Conservation (phyloP, 92 coral and sea anemone species). For the Paragorgia papillata region DNA sequence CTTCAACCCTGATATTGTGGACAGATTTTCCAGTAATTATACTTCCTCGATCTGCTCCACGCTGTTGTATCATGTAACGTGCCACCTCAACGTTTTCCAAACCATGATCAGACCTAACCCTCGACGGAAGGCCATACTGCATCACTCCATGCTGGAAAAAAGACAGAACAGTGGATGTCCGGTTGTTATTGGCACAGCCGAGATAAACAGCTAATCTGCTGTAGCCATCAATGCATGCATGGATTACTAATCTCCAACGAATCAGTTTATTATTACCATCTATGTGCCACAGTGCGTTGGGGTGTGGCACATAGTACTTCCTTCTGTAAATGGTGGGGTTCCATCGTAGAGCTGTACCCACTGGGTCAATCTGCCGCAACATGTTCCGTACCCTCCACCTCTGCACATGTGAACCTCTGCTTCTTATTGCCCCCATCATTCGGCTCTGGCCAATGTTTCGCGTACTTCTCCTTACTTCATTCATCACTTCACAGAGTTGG, state of each 20-base stretch:
- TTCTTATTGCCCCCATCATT: slow-evolving; percentile 21
- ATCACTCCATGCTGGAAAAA: neutral
- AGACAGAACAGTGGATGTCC: slow-evolving; percentile 1
- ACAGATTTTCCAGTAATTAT: slow-evolving; percentile 26
- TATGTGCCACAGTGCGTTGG: slow-evolving; percentile 57
- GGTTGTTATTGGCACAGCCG: slow-evolving; percentile 23
- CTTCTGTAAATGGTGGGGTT: slow-evolving; percentile 14
- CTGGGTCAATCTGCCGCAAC: slow-evolving; percentile 19
- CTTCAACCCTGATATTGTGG: slow-evolving; percentile 16
- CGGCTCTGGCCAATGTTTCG: slow-evolving; percentile 22
- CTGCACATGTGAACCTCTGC: neutral
- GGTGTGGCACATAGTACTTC: slow-evolving; percentile 40
- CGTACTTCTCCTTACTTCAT: neutral
- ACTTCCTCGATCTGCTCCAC: slow-evolving; percentile 19
- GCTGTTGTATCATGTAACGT: slow-evolving; percentile 4
- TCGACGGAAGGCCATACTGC: slow-evolving; percentile 18
- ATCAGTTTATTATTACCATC: slow-evolving; percentile 47
- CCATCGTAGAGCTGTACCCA: slow-evolving; percentile 21
- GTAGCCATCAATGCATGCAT: slow-evolving; percentile 39
- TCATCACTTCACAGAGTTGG: too few species aligned
- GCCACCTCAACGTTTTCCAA: slow-evolving; percentile 33
- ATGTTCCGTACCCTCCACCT: slow-evolving; percentile 7
- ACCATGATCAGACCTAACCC: slow-evolving; percentile 30
- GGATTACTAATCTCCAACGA: slow-evolving; percentile 36
- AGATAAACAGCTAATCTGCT: slow-evolving; percentile 12